Evolutionary conservation across 2,113 vertebrate species (phyloP).

Genomic region (Eulacestoma nigropectus): DNA sequence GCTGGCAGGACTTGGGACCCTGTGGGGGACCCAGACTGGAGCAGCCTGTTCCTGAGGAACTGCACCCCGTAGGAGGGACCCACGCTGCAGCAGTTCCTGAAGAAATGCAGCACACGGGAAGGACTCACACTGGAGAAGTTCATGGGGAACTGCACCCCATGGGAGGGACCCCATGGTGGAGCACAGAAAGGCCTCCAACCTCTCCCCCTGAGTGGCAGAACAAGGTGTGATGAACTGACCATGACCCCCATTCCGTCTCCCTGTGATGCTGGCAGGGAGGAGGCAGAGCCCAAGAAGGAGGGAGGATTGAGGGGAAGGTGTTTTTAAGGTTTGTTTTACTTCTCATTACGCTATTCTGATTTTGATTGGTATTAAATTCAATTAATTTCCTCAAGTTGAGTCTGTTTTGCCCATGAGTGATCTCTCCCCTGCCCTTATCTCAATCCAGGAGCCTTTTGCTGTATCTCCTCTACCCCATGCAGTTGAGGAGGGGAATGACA

Average conservation of each 20-base stretch:
- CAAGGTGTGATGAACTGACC: neutral
- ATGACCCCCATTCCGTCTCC: neutral
- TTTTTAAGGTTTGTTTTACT: neutral
- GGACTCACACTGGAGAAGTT: neutral
- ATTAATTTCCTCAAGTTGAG: accelerated
- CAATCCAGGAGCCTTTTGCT: neutral
- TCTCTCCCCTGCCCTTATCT: neutral
- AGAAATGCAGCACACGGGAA: neutral
- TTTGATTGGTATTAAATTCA: neutral
- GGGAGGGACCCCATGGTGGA: neutral
- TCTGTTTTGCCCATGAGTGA: neutral
- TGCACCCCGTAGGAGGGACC: neutral
- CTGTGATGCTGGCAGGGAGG: neutral
- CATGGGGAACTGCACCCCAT: too few relatives aligned
- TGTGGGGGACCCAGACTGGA: neutral
- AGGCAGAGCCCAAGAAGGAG: neutral
- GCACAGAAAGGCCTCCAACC: neutral
- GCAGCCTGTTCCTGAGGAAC: neutral
- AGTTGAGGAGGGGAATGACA: neutral
- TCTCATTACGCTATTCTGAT: neutral
- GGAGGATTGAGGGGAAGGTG: neutral
- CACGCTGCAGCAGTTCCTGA: neutral
- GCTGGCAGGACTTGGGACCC: neutral
- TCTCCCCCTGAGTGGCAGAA: neutral
- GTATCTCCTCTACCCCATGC: neutral